Conservation (phyloP, 2,888 invertebrate species). For the Trichopoda pennipes region DNA sequence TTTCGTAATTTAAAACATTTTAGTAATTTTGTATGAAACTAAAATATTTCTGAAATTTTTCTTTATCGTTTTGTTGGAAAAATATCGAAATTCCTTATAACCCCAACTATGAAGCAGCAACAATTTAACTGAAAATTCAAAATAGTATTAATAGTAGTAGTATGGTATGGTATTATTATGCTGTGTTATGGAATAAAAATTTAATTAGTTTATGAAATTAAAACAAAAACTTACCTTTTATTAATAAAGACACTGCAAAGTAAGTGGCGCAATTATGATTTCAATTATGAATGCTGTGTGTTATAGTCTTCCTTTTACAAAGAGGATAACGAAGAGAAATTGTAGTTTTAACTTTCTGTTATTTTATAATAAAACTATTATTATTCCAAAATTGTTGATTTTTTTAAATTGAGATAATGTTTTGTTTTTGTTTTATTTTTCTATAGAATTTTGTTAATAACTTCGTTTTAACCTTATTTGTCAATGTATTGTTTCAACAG, state of each 20-base stretch:
- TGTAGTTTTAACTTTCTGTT: no score
- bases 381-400: not conserved
- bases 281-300: not conserved
- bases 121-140: conserved; percentile 2
- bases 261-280: conserved; percentile 5
- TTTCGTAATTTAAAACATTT: no score
- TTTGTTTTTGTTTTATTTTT: not conserved
- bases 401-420: not conserved
- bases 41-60: no score
- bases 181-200: not conserved
- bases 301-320: not conserved
- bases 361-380: no score
- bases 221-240: conserved; percentile 23
- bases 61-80: no score
- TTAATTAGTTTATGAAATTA: no score
- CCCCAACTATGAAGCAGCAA: not conserved
- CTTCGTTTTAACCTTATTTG: not conserved
- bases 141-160: not conserved
- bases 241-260: not conserved
- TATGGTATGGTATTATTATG: not conserved
- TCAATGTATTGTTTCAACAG: not conserved
- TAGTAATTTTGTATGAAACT: no score
- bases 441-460: not conserved
- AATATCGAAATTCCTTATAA: no score
- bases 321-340: not conserved